A percentile compares a stretch with the other conserved stretches of the same genome.
Conservation (phyloP, 2,113 vertebrate genomes). For the Holacanthus passer region DNA sequence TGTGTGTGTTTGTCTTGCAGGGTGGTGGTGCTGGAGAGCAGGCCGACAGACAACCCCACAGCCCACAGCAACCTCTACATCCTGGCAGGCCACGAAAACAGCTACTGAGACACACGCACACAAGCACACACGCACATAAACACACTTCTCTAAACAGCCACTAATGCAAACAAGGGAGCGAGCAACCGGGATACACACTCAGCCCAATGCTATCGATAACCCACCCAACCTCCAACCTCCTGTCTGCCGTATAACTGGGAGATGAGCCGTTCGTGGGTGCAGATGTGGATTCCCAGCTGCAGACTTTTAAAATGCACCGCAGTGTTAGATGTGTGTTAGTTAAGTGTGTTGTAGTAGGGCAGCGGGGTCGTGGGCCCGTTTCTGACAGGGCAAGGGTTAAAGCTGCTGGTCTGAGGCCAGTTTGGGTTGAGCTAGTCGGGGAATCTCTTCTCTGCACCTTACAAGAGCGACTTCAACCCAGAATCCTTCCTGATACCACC, state of each 20-base stretch:
- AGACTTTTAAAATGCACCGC: slow-evolving; percentile 16
- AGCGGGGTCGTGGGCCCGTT: slow-evolving; percentile 4
- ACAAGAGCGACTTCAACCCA: slow-evolving; percentile 6
- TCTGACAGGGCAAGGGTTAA: slow-evolving; percentile 13
- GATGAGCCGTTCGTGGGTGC: slow-evolving; percentile 19
- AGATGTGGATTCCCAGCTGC: slow-evolving; percentile 35
- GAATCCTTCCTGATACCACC: slow-evolving; percentile 12
- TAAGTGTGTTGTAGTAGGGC: slow-evolving; percentile 35
- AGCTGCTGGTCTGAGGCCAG: slow-evolving; percentile 17
- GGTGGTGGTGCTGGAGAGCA: slow-evolving; percentile 98
- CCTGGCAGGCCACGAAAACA: slow-evolving; percentile 99
- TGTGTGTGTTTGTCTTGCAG: slow-evolving; percentile 80
- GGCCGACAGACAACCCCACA: slow-evolving; percentile 97
- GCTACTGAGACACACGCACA: slow-evolving; percentile 89
- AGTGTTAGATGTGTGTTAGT: slow-evolving; percentile 47
- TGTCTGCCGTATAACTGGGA: slow-evolving; percentile 16
- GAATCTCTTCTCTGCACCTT: slow-evolving; percentile 30
- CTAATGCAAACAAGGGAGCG: slow-evolving; percentile 44
- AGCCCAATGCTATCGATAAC: slow-evolving; percentile 50
- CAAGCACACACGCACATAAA: slow-evolving; percentile 25
- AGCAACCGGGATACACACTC: slow-evolving; percentile 26
- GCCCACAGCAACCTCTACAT: slow-evolving; percentile 99
- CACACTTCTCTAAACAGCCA: slow-evolving; percentile 49
- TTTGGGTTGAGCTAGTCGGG: not conserved
- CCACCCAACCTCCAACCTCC: slow-evolving; percentile 20